These are phyloP conservation scores for Tragelaphus strepsiceros DNA, from an alignment of 2,113 vertebrate genomes.

Conservation along the genomic window DNA sequence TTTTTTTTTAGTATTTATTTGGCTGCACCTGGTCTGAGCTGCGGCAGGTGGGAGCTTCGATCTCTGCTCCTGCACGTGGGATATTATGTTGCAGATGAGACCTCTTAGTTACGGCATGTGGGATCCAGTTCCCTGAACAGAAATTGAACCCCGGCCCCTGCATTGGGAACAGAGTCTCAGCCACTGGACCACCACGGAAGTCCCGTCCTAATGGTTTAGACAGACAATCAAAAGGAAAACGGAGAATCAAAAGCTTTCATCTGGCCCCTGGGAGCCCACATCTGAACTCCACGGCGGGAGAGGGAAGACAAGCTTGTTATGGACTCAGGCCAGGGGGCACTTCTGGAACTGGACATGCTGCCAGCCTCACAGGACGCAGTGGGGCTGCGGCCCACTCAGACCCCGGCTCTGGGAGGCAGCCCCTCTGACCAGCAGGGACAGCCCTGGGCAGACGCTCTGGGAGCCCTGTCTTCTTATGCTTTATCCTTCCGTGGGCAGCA, in stretches of 20 bases:
- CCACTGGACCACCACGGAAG: not conserved
- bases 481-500: not conserved
- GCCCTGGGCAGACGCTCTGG: not conserved
- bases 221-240: accelerated
- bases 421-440: accelerated
- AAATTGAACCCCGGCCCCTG: not conserved
- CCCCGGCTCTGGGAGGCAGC: no score
- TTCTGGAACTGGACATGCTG: not conserved
- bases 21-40: not conserved
- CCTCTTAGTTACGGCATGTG: not conserved
- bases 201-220: not conserved
- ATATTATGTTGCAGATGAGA: not conserved
- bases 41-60: not conserved
- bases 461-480: no score
- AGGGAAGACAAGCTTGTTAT: not conserved
- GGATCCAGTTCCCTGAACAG: not conserved
- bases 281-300: accelerated
- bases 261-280: not conserved
- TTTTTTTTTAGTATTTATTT: not conserved
- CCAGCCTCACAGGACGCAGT: accelerated
- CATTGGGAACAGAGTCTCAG: not conserved
- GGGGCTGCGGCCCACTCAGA: not conserved
- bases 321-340: not conserved
- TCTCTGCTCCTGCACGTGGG: not conserved
- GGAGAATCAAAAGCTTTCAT: not conserved